Percentiles rank a stretch among this genome's conserved stretches.
These are phyloP conservation scores for Pelodytes ibericus DNA, from an alignment of 2,797 vertebrate species.

Conservation along the genomic window DNA sequence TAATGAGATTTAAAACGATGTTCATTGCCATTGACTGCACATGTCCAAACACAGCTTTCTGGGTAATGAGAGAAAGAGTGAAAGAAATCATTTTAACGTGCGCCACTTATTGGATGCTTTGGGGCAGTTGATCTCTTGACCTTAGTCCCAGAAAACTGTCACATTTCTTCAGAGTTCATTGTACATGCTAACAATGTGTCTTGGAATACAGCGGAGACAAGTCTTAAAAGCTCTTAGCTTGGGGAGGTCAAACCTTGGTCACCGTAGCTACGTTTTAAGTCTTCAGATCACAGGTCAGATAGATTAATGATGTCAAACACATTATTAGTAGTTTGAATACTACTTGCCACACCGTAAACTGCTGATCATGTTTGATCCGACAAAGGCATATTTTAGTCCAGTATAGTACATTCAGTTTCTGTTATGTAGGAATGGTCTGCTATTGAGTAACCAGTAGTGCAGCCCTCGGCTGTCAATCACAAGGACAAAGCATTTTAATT, in stretches of 20 bases:
- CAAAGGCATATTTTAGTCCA: slow-evolving; percentile 66
- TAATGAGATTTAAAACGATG: slow-evolving; percentile 49
- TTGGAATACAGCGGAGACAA: slow-evolving; percentile 67
- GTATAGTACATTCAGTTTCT: not conserved
- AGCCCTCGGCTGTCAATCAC: not conserved
- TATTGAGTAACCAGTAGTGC: not conserved
- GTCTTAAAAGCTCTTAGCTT: slow-evolving; percentile 76
- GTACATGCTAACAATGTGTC: slow-evolving; percentile 74
- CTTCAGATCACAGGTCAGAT: slow-evolving; percentile 71
- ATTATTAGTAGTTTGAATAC: slow-evolving; percentile 74
- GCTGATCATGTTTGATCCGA: slow-evolving; percentile 73
- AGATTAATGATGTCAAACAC: slow-evolving; percentile 79
- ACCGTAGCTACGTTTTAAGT: slow-evolving; percentile 75
- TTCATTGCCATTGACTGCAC: slow-evolving; percentile 55
- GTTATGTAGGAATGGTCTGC: not conserved
- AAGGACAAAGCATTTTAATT: too few relatives aligned
- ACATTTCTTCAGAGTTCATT: slow-evolving; percentile 76
- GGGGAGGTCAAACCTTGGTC: slow-evolving; percentile 74
- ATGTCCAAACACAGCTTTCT: slow-evolving; percentile 50
- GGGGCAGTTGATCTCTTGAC: slow-evolving; percentile 78
- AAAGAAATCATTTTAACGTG: slow-evolving; percentile 70
- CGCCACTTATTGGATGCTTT: slow-evolving; percentile 73
- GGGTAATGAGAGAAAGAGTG: slow-evolving; percentile 61
- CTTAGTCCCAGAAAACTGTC: slow-evolving; percentile 83
- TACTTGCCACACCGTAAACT: slow-evolving; percentile 68